A percentile compares a stretch with the other conserved stretches of the same genome.
phyloP scores from a whole-genome alignment of 2,113 vertebrate species.

The Amblyornis subalaris region DNA sequence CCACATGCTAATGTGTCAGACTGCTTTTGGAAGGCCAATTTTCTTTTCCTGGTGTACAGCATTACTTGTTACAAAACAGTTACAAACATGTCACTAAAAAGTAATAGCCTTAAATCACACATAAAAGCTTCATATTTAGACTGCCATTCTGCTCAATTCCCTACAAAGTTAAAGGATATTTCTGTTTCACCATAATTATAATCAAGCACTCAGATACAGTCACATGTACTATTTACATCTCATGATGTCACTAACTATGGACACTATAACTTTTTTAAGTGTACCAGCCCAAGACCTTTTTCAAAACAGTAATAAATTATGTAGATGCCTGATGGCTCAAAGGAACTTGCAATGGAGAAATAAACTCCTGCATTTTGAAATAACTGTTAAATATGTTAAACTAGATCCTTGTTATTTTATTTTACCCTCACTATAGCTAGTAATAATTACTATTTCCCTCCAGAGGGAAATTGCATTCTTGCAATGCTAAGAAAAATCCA shows the following conservation, averaged over 20 bases:
- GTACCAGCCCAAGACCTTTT: background rate
- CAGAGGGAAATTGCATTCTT: background rate
- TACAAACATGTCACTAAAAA: background rate
- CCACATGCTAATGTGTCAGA: background rate
- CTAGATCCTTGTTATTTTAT: background rate
- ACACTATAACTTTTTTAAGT: background rate
- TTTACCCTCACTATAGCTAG: background rate
- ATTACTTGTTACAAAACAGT: background rate
- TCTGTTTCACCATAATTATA: background rate
- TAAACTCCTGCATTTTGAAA: background rate
- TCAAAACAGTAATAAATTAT: background rate
- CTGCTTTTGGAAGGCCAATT: background rate
- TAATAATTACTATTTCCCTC: background rate
- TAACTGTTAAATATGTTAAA: background rate
- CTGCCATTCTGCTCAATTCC: background rate
- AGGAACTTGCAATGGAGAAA: background rate
- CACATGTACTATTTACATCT: background rate
- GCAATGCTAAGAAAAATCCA: background rate
- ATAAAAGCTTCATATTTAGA: background rate
- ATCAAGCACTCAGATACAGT: background rate
- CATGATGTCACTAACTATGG: background rate
- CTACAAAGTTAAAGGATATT: background rate
- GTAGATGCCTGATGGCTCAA: background rate
- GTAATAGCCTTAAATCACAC: background rate
- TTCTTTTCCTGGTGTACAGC: background rate